Base-by-base conservation (phyloP, 2,113 vertebrate genomes). In the Chlorocebus sabaeus region DNA sequence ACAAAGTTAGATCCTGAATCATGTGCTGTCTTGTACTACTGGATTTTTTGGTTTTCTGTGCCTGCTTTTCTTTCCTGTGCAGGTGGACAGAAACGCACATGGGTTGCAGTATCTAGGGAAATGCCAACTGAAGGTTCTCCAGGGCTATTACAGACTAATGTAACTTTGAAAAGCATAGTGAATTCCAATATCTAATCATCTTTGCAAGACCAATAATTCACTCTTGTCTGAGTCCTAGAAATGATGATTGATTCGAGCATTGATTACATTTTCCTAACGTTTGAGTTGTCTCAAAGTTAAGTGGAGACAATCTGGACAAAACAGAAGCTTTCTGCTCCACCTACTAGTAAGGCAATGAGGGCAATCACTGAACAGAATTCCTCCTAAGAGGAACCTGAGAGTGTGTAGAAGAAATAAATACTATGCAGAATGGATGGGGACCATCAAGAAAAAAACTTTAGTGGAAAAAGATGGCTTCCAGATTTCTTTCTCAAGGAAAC, bases 321-420 rank as follows among this genome's bases (percentile, higher is more conserved):
- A 67, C 30, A 81, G 38, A 83, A 45, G 7, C n/a, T 68, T 40
- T 9, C 30, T 78, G 25, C 35, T 27, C 40, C 61, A 93, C 6
- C 40, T 48, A 38, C 40, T 22, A 72, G 11, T 27, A 84, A 76
- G 27, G 38, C 87, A 88, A 52, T 23, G n/a, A 88, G 76, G 85
- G 83, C 50, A 70, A 76, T 64, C 14, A 16, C 68, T 75, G 13
- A 80, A 23, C 43, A 87, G 89, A 81, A 72, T 50, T 64, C 25
- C 22, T 27, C 78, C 43, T 82, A 72, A n/a, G 43, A 88, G 92
- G 22, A 85, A 1, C 23, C 45, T 32, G 0, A 50, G 14, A 64
- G 16, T 73, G 20, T 73, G 89, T 68, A 4, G 6, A 97, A 73
- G 48, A 85, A 90, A 81, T 80, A 90, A 75, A 57, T 48, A 93